Evolutionary conservation across 1,140 invertebrate genomes (phyloP).

Genomic region (Hycleus cichorii): DNA sequence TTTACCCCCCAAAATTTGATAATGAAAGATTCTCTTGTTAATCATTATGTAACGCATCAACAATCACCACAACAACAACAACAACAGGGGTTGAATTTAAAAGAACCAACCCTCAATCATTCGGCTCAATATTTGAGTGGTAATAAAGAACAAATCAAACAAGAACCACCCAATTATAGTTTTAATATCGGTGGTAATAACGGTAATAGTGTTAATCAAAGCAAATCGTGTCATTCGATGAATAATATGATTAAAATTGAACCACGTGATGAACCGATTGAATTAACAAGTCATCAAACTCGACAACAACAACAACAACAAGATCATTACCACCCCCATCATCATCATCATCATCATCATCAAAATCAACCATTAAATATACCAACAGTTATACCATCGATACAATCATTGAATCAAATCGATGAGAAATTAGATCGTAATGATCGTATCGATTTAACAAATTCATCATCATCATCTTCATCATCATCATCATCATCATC

Average conservation of each 20-base stretch:
- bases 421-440: slow-evolving; percentile 40
- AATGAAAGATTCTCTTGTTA: slow-evolving; percentile 30
- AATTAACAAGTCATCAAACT: slow-evolving; percentile 41
- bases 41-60: slow-evolving; percentile 13
- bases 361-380: slow-evolving; percentile 43
- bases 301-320: slow-evolving; percentile 19
- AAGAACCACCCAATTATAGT: no score
- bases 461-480: slow-evolving; percentile 26
- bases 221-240: neutral
- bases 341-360: slow-evolving; percentile 2
- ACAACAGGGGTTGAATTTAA: slow-evolving; percentile 25
- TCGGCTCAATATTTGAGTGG: neutral
- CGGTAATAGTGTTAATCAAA: no score
- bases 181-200: no score
- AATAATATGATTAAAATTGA: slow-evolving; percentile 47
- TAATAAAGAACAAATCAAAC: neutral
- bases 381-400: slow-evolving; percentile 34
- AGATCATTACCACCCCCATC: slow-evolving; percentile 26
- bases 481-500: no score
- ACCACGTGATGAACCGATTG: slow-evolving; percentile 49
- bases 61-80: slow-evolving; percentile 6
- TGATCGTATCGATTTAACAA: slow-evolving; percentile 42
- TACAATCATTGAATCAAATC: slow-evolving; percentile 36
- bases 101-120: slow-evolving; percentile 13
- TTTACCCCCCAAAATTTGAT: slow-evolving; percentile 31